These are phyloP conservation scores for Thripadectes ignobilis DNA, from an alignment of 2,797 vertebrate genomes.

Conservation along the genomic window DNA sequence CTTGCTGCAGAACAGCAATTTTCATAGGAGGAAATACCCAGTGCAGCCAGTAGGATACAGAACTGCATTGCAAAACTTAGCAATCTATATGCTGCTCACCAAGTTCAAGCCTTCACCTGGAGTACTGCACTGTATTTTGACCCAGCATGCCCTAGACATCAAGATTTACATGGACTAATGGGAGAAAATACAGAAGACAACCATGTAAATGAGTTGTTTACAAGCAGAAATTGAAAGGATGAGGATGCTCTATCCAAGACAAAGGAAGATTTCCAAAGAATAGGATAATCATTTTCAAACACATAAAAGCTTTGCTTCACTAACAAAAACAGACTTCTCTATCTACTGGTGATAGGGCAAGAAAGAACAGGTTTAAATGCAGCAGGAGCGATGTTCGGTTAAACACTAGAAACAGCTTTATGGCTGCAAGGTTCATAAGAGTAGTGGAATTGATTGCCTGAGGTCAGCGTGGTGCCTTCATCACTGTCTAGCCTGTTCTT, in stretches of 20 bases:
- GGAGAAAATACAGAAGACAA: not conserved
- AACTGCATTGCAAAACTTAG: rapidly evolving
- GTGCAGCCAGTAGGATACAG: not conserved
- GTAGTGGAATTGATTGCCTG: conserved; percentile 30
- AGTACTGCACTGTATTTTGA: not conserved
- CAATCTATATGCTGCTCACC: not conserved
- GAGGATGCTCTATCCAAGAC: not conserved
- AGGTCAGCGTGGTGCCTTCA: not conserved
- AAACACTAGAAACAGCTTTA: not conserved
- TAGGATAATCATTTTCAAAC: not conserved
- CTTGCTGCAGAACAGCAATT: not conserved
- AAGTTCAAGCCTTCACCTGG: not conserved
- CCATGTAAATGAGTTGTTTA: not conserved
- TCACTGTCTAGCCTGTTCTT: not conserved
- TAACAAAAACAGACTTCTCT: not conserved
- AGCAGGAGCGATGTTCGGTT: not conserved
- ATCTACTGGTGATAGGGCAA: not conserved
- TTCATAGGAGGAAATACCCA: not conserved
- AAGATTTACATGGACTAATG: not conserved
- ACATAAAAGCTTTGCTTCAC: not conserved
- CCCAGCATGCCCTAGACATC: not conserved
- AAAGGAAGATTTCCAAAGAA: not conserved
- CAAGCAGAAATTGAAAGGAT: not conserved
- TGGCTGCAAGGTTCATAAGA: not conserved
- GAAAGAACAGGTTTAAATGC: conserved; percentile 30